Evolutionary conservation across 2,113 vertebrate genomes (phyloP), one percentile per base, ranked within the genome.

Genomic region (Xenopus tropicalis): DNA sequence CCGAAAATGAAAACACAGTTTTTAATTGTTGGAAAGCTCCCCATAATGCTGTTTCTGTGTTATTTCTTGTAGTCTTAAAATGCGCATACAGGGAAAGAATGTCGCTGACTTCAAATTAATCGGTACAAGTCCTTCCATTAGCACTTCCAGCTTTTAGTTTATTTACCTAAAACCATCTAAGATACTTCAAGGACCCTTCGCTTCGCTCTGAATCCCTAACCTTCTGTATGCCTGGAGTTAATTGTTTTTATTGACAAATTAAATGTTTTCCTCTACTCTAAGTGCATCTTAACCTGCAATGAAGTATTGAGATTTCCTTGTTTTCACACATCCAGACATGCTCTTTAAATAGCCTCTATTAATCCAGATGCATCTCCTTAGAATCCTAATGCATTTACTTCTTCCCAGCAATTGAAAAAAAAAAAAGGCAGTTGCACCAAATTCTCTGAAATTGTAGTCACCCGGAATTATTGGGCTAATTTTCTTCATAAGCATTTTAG

Each of bases 181-280:
- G 66, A 69, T 69, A 46, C 68, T 75, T 75, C 72, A 75, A 68
- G 73, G 73, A 76, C 73, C 73, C 65, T 69, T 48, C 44, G 72
- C 72, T 74, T 57, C 57, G 66, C 46, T 69, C 73, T 69, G 58
- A 76, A 62, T 76, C 66, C 73, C 73, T 76, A 63, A 76, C 73
- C 73, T 76, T 59, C 66, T 62, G 58, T 56, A 54, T 19, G 58
- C 73, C 59, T 76, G 58, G 69, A 76, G 58, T 76, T 76, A 76
- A 76, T 76, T 76, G 66, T 76, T 76, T 69, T 76, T 76, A 76
- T 76, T 76, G 73, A 76, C 73, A 76, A 69, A 76, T 76, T 76
- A 76, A 76, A 76, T 76, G 73, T 76, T 76, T 69, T 76, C 73
- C 66, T 76, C 54, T 76, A 76, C 57, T 76, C 66, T 69, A 69